Percentiles rank a stretch among this genome's conserved stretches.
Conservation (phyloP, 2,888 invertebrate species). For the Epicampocera succincta region DNA sequence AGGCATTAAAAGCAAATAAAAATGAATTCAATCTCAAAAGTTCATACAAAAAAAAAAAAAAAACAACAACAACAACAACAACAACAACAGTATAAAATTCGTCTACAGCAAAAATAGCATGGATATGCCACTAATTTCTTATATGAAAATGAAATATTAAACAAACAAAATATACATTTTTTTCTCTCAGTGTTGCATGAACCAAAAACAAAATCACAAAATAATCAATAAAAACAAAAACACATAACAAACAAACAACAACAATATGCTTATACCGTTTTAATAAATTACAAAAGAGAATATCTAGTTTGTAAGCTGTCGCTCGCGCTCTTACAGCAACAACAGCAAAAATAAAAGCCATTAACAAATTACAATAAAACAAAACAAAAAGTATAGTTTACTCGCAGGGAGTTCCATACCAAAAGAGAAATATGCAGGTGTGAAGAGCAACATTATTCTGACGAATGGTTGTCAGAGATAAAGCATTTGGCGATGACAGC, state of each 20-base stretch:
- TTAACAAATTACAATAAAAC: constrained; percentile 6
- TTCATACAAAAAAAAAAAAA: constrained; percentile 14
- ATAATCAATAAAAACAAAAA: constrained; percentile 41
- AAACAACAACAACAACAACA: too few relatives aligned
- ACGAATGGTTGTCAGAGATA: too few relatives aligned
- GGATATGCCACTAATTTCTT: constrained; percentile 23
- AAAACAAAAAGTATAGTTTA: constrained; percentile 3
- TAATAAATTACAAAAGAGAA: constrained; percentile 20
- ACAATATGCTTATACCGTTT: constrained; percentile 58
- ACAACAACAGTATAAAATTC: background rate
- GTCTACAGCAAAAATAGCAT: constrained; percentile 25
- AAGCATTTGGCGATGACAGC: background rate
- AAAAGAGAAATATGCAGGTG: background rate
- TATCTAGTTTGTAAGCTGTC: constrained; percentile 42
- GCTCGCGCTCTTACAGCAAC: constrained; percentile 10
- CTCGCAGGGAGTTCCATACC: constrained; percentile 39
- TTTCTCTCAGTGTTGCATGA: constrained; percentile 69
- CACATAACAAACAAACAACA: constrained; percentile 13
- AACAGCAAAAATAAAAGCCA: constrained; percentile 41
- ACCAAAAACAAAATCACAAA: constrained; percentile 38
- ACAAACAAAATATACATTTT: constrained; percentile 34
- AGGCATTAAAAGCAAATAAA: constrained; percentile 36
- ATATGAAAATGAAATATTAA: constrained; percentile 30
- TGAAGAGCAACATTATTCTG: background rate
- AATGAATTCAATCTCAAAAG: constrained; percentile 1